These are phyloP conservation scores for Argyresthia albistria DNA, from an alignment of 2,888 invertebrate genomes.

Conservation along the genomic window DNA sequence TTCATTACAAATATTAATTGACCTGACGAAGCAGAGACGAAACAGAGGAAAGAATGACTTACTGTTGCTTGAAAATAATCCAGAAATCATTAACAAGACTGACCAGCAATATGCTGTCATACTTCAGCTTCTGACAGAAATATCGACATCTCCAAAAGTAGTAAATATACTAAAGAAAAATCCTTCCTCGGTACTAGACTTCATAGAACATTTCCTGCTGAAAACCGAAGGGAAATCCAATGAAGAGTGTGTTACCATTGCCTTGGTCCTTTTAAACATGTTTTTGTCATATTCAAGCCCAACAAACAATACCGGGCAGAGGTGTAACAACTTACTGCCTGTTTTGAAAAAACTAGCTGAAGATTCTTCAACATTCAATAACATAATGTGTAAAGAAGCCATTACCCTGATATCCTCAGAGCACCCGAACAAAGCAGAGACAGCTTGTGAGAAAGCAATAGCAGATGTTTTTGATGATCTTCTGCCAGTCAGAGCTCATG, in stretches of 20 bases:
- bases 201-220: slow-evolving; percentile 55
- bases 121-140: slow-evolving; percentile 62
- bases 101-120: slow-evolving; percentile 54
- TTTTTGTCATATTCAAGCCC: slow-evolving; percentile 38
- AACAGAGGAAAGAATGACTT: slow-evolving; percentile 31
- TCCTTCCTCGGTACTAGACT: slow-evolving; percentile 53
- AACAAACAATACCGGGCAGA: slow-evolving; percentile 19
- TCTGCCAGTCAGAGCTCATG: slow-evolving; percentile 87
- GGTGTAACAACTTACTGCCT: slow-evolving; percentile 36
- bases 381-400: slow-evolving; percentile 45
- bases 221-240: slow-evolving; percentile 22
- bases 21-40: slow-evolving; percentile 27
- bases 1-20: slow-evolving; percentile 35
- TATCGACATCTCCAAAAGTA: slow-evolving; percentile 56
- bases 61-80: slow-evolving; percentile 42
- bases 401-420: slow-evolving; percentile 33
- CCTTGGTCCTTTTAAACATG: slow-evolving; percentile 50
- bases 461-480: slow-evolving; percentile 78
- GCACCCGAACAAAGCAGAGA: slow-evolving; percentile 20
- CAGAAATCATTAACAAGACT: slow-evolving; percentile 27
- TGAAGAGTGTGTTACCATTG: slow-evolving; percentile 54
- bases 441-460: slow-evolving; percentile 75
- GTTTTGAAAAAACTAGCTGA: slow-evolving; percentile 28
- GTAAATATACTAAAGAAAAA: slow-evolving; percentile 48
- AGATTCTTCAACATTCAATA: slow-evolving; percentile 28